Percentiles rank a stretch among this genome's conserved stretches.
These are phyloP conservation scores for Heliothis peltigera DNA, from an alignment of 2,888 invertebrate genomes.

Conservation along the genomic window DNA sequence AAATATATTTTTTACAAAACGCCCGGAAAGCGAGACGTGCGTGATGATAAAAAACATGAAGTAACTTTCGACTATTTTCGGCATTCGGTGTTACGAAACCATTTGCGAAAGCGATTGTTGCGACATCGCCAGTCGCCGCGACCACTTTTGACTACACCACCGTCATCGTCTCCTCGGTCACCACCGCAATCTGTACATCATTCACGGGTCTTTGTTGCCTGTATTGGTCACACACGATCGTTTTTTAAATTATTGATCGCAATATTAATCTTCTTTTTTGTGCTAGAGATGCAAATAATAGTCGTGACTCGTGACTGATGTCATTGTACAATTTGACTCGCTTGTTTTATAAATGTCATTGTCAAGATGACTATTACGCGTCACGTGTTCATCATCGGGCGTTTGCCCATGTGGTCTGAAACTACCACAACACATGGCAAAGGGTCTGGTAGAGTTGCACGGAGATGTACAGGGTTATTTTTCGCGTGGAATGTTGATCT, in stretches of 20 bases:
- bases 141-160: constrained; percentile 40
- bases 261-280: constrained; percentile 42
- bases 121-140: constrained; percentile 66
- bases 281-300: constrained; percentile 40
- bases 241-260: constrained; percentile 22
- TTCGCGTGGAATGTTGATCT: neutral
- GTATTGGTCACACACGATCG: constrained; percentile 4
- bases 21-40: constrained; percentile 66
- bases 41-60: constrained; percentile 75
- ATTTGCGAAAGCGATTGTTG: constrained; percentile 85
- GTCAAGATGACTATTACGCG: constrained; percentile 27
- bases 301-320: constrained; percentile 23
- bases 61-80: constrained; percentile 85
- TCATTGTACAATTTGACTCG: constrained; percentile 38
- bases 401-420: neutral
- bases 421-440: neutral
- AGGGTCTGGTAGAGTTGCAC: neutral
- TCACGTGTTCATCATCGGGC: constrained; percentile 1
- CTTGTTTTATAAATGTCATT: constrained; percentile 48
- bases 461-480: neutral
- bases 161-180: constrained; percentile 30
- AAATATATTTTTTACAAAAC: constrained; percentile 28
- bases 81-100: constrained; percentile 79
- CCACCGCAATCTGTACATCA: constrained; percentile 22
- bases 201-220: constrained; percentile 26